Base-by-base conservation (phyloP, 2,113 vertebrate genomes). In the Bos indicus region DNA sequence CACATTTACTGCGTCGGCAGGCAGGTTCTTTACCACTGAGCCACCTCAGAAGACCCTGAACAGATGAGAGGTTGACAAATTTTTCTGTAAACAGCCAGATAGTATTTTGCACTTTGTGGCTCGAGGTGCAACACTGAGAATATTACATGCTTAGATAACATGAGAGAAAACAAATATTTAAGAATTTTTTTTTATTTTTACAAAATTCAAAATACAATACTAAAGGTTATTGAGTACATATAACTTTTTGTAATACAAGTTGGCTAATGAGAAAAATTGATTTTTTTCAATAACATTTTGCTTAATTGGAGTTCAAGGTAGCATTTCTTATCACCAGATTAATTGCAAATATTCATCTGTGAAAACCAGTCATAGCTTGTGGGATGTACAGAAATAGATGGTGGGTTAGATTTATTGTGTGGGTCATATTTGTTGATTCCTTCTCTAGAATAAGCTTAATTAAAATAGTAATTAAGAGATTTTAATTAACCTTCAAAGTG, bases 261-360 rank as follows among this genome's bases (percentile, higher is more conserved):
- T 97, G 83, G 30, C 56, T 91, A 97, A 96, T 67, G 54, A 86
- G 74, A 93, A 95, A 21, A 92, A 87, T 9, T 51, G 23, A 62
- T 59, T 94, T 77, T 85, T 46, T 36, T 19, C 94, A 90, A 48
- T 85, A 67, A 78, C 19, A 51, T 91, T 95, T 93, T 52, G 25
- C 59, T 94, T 93, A 81, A 88, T 88, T 93, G n/a, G 74, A 74
- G 16, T 95, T 95, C 48, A 78, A 56, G 36, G 93, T 96, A 78
- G 80, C 57, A 28, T 90, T 94, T 2, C 14, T 43, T 60, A 74
- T 74, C 17, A 81, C 54, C 46, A 92, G 92, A 95, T 62, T 1
- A 8, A 30, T 43, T 94, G 36, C n/a, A 85, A 95, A 52, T 88
- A 33, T 43, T 95, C 40, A 78, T 85, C 52, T 59, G 11, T 87